A percentile compares a stretch with the other conserved stretches of the same genome.
These are phyloP conservation scores for Mormyrops attenuatus DNA, from an alignment of 2,797 vertebrate species.

Conservation along the genomic window DNA sequence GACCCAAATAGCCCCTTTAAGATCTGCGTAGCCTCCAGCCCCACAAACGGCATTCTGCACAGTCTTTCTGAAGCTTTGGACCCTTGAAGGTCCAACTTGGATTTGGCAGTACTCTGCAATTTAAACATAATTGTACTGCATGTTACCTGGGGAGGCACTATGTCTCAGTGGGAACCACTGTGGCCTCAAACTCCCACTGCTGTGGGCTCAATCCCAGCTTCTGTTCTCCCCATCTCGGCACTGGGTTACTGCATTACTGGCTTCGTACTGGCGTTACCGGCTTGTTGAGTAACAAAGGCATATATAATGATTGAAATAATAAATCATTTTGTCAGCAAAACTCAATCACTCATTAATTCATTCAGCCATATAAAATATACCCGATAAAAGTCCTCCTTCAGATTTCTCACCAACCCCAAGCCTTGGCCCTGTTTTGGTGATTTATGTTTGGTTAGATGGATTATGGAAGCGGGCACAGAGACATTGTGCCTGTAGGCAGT, in stretches of 20 bases:
- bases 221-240: background rate
- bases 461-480: background rate
- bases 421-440: background rate
- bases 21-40: background rate
- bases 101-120: background rate
- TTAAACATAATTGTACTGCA: background rate
- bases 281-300: background rate
- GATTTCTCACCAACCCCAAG: background rate
- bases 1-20: background rate
- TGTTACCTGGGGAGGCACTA: background rate
- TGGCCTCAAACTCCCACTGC: background rate
- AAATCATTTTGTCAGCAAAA: background rate
- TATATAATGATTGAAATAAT: background rate
- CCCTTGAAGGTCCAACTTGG: background rate
- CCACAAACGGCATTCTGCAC: background rate
- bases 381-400: background rate
- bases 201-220: background rate
- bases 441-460: background rate
- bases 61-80: background rate
- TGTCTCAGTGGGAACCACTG: background rate
- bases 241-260: background rate
- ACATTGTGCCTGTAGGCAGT: background rate
- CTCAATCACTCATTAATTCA: background rate
- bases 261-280: background rate
- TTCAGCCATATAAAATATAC: background rate